Evolutionary conservation across 2,888 invertebrate species (phyloP).

Genomic region (Tenthredo livida): DNA sequence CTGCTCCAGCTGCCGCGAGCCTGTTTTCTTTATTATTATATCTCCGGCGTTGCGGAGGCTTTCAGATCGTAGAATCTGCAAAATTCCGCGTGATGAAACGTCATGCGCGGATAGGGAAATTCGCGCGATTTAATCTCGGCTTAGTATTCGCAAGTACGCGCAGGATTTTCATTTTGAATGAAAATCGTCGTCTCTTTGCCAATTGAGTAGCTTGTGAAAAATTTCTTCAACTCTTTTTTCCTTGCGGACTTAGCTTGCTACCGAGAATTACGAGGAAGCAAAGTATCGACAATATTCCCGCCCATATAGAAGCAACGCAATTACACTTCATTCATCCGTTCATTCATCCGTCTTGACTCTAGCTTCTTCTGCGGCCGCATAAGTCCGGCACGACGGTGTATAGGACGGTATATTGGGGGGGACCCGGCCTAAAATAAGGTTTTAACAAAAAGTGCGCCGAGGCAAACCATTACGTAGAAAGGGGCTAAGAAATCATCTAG

Average conservation of each 20-base stretch:
- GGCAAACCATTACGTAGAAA: constrained; percentile 68
- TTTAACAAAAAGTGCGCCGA: constrained; percentile 18
- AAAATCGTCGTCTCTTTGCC: background rate
- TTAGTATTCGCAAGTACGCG: background rate
- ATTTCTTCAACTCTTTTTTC: no score
- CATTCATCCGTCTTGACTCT: constrained; percentile 68
- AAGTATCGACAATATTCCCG: background rate
- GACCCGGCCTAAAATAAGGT: constrained; percentile 11
- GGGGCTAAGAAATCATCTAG: constrained; percentile 72
- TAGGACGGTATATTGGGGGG: background rate
- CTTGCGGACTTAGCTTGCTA: background rate
- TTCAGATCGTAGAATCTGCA: background rate
- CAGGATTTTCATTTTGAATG: background rate
- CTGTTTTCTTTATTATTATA: constrained; percentile 37
- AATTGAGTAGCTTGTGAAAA: no score
- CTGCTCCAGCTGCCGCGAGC: background rate
- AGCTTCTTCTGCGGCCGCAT: constrained; percentile 62
- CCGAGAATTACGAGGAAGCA: background rate
- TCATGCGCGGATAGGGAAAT: background rate
- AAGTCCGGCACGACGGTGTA: no score
- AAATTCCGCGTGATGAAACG: background rate
- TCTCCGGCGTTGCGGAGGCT: constrained; percentile 1
- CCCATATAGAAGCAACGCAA: constrained; percentile 61
- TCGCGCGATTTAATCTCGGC: background rate
- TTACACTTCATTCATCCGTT: constrained; percentile 74